A percentile compares a stretch with the other conserved stretches of the same genome.
Evolutionary conservation across 2,113 vertebrate species (phyloP).

Genomic region (Galbula dea): DNA sequence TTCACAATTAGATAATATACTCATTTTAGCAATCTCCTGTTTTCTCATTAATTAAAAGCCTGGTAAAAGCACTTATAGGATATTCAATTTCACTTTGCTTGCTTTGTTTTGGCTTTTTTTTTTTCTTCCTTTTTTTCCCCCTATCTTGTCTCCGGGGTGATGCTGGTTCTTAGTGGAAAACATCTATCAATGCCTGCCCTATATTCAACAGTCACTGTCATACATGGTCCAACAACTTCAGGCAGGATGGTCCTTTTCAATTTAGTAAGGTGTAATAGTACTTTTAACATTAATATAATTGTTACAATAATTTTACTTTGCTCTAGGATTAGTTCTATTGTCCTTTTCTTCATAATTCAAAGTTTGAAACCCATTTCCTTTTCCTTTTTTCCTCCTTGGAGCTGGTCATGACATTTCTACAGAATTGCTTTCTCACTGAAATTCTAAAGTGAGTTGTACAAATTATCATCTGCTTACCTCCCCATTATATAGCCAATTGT

Average conservation of each 20-base stretch:
- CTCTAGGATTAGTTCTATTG: background rate
- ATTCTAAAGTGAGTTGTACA: background rate
- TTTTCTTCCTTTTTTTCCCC: background rate
- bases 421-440: conserved; percentile 7
- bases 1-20: conserved; percentile 63
- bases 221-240: background rate
- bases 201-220: background rate
- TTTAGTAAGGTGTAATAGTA: background rate
- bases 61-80: conserved; percentile 36
- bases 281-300: background rate
- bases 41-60: conserved; percentile 72
- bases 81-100: conserved; percentile 15
- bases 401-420: background rate
- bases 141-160: background rate
- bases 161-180: background rate
- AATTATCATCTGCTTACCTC: background rate
- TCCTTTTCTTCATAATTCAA: background rate
- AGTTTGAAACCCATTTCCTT: background rate
- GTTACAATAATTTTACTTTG: background rate
- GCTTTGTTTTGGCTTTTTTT: conserved; percentile 12
- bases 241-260: background rate
- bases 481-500: background rate
- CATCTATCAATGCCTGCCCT: background rate
- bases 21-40: conserved; percentile 62
- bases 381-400: background rate